phyloP scores from a whole-genome alignment of 2,113 vertebrate genomes.

The Amblyornis subalaris region DNA sequence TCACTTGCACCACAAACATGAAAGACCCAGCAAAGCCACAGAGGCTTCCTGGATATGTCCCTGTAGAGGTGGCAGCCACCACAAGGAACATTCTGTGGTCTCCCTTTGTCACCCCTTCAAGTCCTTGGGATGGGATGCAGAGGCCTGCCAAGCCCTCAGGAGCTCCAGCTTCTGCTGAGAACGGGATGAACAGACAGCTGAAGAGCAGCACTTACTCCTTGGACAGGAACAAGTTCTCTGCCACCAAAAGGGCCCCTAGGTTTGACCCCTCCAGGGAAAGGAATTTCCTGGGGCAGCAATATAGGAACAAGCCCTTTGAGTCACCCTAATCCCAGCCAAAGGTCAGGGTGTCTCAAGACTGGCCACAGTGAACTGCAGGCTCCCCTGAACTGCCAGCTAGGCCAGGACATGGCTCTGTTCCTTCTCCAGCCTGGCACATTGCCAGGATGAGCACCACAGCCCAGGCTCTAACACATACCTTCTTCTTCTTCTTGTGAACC shows the following conservation, averaged over 20 bases:
- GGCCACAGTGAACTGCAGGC: not conserved
- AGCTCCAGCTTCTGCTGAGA: not conserved
- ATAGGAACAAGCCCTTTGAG: not conserved
- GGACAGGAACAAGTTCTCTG: not conserved
- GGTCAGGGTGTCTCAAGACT: not conserved
- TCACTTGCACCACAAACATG: not conserved
- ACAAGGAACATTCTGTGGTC: not conserved
- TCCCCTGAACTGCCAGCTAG: not conserved
- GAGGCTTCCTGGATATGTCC: not conserved
- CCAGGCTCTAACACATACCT: conserved; percentile 11
- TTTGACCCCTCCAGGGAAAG: not conserved
- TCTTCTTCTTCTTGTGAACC: conserved; percentile 72
- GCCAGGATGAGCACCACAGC: not conserved
- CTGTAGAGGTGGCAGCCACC: not conserved
- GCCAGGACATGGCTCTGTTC: not conserved
- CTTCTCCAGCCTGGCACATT: not conserved
- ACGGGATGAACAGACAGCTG: not conserved
- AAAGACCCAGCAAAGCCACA: not conserved
- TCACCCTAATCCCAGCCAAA: not conserved
- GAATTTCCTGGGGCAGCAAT: not conserved
- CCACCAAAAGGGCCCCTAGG: not conserved
- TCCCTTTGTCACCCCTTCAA: not conserved
- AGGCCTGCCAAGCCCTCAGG: not conserved
- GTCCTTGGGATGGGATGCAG: not conserved
- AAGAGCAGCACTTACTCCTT: not conserved